Percentiles rank a stretch among this genome's conserved stretches.
Conservation (phyloP, 2,888 invertebrate species). For the Melolontha melolontha region DNA sequence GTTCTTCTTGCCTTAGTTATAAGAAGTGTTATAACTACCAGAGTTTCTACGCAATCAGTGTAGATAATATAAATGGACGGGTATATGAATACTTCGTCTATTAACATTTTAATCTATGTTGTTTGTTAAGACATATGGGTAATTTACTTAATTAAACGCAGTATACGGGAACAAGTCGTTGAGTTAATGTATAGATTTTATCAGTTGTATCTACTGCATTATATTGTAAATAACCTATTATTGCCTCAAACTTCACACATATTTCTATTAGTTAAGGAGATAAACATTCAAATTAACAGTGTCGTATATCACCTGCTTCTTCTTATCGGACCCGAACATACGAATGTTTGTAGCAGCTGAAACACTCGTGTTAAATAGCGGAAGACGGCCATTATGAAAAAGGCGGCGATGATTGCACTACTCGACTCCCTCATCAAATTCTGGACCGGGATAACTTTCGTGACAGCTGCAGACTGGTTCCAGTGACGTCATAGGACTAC, state of each 20-base stretch:
- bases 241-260: constrained; percentile 32
- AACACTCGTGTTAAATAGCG: constrained; percentile 47
- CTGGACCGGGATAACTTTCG: constrained; percentile 54
- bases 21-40: too few relatives aligned
- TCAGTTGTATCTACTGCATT: not conserved
- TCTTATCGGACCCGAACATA: constrained; percentile 30
- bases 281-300: constrained; percentile 24
- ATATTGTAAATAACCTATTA: constrained; percentile 22
- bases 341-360: constrained; percentile 43
- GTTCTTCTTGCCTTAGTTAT: too few relatives aligned
- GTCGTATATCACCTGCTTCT: constrained; percentile 29
- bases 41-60: too few relatives aligned
- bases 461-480: constrained; percentile 60
- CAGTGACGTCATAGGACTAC: constrained; percentile 51
- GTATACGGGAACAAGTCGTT: too few relatives aligned
- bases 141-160: too few relatives aligned
- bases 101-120: too few relatives aligned
- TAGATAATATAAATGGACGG: too few relatives aligned
- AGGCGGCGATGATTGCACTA: constrained; percentile 54
- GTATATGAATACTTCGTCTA: too few relatives aligned
- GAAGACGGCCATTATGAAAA: constrained; percentile 58
- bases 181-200: constrained; percentile 18
- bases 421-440: constrained; percentile 52
- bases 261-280: constrained; percentile 6
- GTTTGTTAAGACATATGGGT: too few relatives aligned